Base-by-base conservation (phyloP, 2,113 vertebrate species). In the Gopherus flavomarginatus region DNA sequence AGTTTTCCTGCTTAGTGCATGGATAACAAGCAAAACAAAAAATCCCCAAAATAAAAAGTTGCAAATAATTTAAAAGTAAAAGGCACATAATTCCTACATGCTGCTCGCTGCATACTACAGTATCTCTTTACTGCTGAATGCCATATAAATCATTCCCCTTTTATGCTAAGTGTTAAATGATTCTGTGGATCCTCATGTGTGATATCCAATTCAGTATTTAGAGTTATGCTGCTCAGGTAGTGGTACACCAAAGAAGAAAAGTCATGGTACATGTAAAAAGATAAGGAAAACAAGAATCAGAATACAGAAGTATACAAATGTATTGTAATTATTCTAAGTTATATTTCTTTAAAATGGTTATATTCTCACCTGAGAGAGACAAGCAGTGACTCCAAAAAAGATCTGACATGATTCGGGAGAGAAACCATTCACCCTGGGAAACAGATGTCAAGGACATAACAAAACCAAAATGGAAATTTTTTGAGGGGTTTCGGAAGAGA, bases 361-460 rank as follows among this genome's bases (percentile, higher is more conserved):
- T 49, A 57, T 91, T 96, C 98, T 97, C 98, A 99, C 99, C 98
- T 98, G 98, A 92, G 99, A 99, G 54, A 99, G 98, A 98, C 99
- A 99, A 83, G 98, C 99, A 54, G 99, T 99, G 72, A 99, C 98
- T 83, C 99, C 99, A 97, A 99, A 99, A 97, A 99, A 99, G 54
- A 99, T 97, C 97, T 99, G 99, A 78, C 99, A 99, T 0, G 99
- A 99, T 92, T 99, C 99, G 86, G 99, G 99, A 88, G 99, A 99
- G 97, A 99, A 99, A 24, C 99, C 99, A 86, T 98, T 99, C 8
- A 99, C 99, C 88, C 99, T 99, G 98, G 86, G 85, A 92, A 49
- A 82, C 35, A 11, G 10, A 42, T 53, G 98, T 99, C 98, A 99
- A 97, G 98, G 98, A 97, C 52, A 94, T 75, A 97, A 97, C 65